These are phyloP conservation scores for Plusia festucae DNA, from an alignment of 2,888 invertebrate species.

Conservation along the genomic window DNA sequence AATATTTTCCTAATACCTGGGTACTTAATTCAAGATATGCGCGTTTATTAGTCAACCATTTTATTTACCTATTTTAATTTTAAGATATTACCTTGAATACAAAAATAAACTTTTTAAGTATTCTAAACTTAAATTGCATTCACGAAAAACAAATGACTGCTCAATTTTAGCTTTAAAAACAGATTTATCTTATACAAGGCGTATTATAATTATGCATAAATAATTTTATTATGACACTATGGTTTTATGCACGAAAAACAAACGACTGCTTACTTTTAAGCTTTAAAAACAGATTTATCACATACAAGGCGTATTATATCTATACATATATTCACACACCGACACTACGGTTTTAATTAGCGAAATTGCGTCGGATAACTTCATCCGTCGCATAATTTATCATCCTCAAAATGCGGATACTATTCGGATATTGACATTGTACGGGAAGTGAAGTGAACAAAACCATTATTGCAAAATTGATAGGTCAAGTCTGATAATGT, in stretches of 20 bases:
- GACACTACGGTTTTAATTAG: constrained; percentile 33
- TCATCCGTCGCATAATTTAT: constrained; percentile 25
- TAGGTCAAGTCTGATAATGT: constrained; percentile 1
- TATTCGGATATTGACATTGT: constrained; percentile 19
- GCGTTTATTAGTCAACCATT: no score
- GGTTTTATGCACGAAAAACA: constrained; percentile 20
- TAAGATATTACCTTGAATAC: no score
- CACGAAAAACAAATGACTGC: no score
- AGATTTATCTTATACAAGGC: background rate
- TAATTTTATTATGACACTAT: background rate
- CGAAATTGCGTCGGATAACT: constrained; percentile 21
- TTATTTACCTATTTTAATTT: no score
- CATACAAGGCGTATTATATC: background rate
- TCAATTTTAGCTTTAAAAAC: no score
- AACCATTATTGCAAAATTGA: constrained; percentile 10
- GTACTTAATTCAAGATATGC: no score
- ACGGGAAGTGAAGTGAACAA: constrained; percentile 15
- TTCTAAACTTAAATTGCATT: no score
- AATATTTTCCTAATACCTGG: no score
- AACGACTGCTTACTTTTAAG: no score
- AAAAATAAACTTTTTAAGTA: no score
- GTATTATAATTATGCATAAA: no score
- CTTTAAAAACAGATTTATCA: background rate
- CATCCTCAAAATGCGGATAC: constrained; percentile 22
- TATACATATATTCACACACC: background rate